phyloP scores from a whole-genome alignment of 1,140 invertebrate species.

The Capitella teleta region DNA sequence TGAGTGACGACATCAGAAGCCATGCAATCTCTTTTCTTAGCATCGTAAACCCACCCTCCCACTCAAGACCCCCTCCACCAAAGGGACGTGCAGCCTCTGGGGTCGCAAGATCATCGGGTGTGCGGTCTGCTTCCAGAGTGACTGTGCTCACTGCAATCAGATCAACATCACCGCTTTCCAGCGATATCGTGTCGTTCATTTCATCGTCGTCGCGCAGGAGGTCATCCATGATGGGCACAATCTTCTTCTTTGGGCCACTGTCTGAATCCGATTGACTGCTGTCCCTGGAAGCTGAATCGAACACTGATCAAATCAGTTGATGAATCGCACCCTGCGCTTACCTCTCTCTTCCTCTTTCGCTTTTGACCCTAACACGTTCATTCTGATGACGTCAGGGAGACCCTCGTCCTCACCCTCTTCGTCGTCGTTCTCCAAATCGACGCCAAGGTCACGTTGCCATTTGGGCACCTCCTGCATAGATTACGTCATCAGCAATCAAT shows the following conservation, averaged over 20 bases:
- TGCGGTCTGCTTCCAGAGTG: background rate
- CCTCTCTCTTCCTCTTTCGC: too few relatives aligned
- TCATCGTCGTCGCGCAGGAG: background rate
- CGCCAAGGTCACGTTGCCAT: too few relatives aligned
- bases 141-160: background rate
- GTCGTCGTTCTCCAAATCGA: too few relatives aligned
- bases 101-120: constrained; percentile 3
- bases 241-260: constrained; percentile 2
- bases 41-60: background rate
- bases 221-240: background rate
- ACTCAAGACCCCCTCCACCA: background rate
- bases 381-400: too few relatives aligned
- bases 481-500: too few relatives aligned
- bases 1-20: background rate
- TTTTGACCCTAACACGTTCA: too few relatives aligned
- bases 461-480: too few relatives aligned
- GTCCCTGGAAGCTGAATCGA: too few relatives aligned
- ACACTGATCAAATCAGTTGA: too few relatives aligned
- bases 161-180: background rate
- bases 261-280: too few relatives aligned
- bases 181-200: background rate
- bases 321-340: too few relatives aligned
- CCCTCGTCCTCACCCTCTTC: too few relatives aligned
- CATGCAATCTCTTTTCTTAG: background rate
- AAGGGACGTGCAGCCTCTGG: background rate